Evolutionary conservation across 2,797 vertebrate genomes (phyloP).

Genomic region (Netta rufina): DNA sequence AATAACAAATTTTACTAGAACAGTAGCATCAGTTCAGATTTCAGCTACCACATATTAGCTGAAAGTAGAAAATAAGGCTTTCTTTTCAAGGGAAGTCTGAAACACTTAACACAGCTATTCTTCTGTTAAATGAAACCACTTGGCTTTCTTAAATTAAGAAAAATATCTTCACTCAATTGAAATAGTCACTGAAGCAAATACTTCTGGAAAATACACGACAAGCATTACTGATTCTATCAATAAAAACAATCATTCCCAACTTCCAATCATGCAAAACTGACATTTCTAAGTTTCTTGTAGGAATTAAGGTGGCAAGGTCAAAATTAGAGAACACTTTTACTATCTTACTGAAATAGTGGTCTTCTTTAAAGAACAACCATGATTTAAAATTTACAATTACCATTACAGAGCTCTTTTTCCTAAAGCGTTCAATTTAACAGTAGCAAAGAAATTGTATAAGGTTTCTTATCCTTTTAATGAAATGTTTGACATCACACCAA

Average conservation of each 20-base stretch:
- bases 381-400: background rate
- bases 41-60: background rate
- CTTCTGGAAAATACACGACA: background rate
- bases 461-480: background rate
- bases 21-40: background rate
- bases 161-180: background rate
- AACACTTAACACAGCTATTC: background rate
- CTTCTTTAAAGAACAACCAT: background rate
- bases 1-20: slow-evolving; percentile 21
- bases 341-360: background rate
- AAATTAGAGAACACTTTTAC: background rate
- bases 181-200: background rate
- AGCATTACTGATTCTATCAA: background rate
- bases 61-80: background rate
- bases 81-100: background rate
- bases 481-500: background rate
- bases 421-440: background rate
- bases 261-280: background rate
- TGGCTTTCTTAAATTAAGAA: background rate
- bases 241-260: background rate
- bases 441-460: background rate
- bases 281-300: slow-evolving; percentile 4
- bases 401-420: background rate
- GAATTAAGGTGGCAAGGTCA: slow-evolving; percentile 24
- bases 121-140: slow-evolving; percentile 46